Evolutionary conservation across 2,113 vertebrate species (phyloP), one percentile per base, ranked within the genome.

Genomic region (Salminus brasiliensis): DNA sequence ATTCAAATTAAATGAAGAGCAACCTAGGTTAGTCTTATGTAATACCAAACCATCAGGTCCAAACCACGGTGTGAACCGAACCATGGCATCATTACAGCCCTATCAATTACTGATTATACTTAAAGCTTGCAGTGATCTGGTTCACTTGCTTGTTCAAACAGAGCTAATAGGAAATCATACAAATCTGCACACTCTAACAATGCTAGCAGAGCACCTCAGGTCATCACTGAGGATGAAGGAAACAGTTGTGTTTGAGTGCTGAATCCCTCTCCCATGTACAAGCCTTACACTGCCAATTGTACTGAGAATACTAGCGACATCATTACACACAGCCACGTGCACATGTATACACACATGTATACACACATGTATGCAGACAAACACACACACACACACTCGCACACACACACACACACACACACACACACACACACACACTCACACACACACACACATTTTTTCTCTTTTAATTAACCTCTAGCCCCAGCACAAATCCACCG

Each of bases 391-490:
- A 72, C 49, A 34, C 49, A 16, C 36, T 59, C 32, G 27, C 49
- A 18, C 25, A 52, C 78, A 72, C 34, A 72, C 7, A 72, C 21
- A 36, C 74, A 59, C 72, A 47, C 13, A 74, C 65, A 79, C 18
- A 72, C 52, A 47, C 43, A 34, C 36, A 72, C 8, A 66, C n/a
- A 36, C 60, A 36, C 72, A 47, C 18, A 73, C 62, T 78, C 27
- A 65, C 47, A 43, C 52, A 29, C 34, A 71, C 39, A 43, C 47
- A 15, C 23, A 59, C 78, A 71, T 32, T 9, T 45, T 69, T 45
- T 43, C 36, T 72, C 55, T 81, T 78, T 81, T 83, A 81, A 86
- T 86, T 82, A 86, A 84, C 82, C 82, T 81, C 77, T 16, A 39
- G 18, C 45, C 55, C 73, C 60, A 67, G 34, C 55, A 75, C 34